Evolutionary conservation across 2,888 invertebrate genomes (phyloP).

Genomic region (Ochropleura plecta): DNA sequence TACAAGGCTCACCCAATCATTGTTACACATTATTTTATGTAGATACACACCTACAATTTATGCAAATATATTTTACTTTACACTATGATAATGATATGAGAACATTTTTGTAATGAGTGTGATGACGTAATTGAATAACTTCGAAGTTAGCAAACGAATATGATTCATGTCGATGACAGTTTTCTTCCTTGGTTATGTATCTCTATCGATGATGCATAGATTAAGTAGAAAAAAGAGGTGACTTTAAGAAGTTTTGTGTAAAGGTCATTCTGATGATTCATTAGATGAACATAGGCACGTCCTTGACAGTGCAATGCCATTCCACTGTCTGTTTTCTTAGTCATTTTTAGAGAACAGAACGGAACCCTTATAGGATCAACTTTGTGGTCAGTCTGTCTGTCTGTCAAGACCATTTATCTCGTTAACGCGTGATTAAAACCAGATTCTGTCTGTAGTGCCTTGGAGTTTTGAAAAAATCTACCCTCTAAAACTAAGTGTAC

Average conservation of each 20-base stretch:
- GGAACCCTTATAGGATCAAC: no score
- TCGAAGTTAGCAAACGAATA: not conserved
- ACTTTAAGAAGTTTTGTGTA: not conserved
- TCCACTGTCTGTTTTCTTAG: not conserved
- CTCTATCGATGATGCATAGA: conserved; percentile 5
- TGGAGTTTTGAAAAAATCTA: no score
- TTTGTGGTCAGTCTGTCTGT: no score
- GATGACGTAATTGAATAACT: conserved; percentile 10
- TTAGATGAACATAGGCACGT: no score
- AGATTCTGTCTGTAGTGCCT: no score
- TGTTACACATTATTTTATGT: no score
- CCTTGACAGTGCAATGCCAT: not conserved
- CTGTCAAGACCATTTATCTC: no score
- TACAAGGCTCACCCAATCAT: no score
- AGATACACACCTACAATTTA: no score
- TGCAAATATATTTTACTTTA: no score
- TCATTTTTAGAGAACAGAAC: not conserved
- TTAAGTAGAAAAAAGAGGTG: not conserved
- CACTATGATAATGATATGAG: not conserved
- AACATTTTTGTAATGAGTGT: not conserved
- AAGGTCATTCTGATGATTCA: not conserved
- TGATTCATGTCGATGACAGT: conserved; percentile 21
- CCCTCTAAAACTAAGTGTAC: no score
- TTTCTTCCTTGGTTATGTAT: not conserved
- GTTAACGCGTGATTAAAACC: no score